phyloP scores from a whole-genome alignment of 2,888 invertebrate species.

The Noctuana brunneofusca region DNA sequence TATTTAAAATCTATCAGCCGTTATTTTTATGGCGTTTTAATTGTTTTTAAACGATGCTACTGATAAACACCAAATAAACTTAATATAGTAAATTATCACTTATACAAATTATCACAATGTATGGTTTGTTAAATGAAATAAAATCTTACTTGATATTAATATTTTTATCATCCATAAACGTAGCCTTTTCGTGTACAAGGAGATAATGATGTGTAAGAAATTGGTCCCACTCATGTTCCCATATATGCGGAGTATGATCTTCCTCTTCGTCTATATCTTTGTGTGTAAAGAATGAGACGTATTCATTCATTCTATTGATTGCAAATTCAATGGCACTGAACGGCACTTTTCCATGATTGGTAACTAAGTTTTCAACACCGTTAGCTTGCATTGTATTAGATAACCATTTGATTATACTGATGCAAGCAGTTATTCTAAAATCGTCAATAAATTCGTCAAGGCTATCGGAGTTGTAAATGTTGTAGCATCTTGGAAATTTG shows the following conservation, averaged over 20 bases:
- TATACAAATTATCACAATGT: too few species aligned
- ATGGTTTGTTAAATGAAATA: background rate
- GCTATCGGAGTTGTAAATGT: constrained; percentile 91
- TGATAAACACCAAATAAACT: too few species aligned
- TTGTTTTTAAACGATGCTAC: background rate
- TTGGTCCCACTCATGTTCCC: constrained; percentile 95
- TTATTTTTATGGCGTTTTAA: background rate
- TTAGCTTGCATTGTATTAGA: constrained; percentile 80
- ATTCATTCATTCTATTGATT: constrained; percentile 89
- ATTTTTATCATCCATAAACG: constrained; percentile 73
- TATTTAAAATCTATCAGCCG: too few species aligned
- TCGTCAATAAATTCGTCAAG: constrained; percentile 93
- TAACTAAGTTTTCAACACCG: constrained; percentile 82
- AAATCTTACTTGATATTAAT: constrained; percentile 59
- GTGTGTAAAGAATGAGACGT: constrained; percentile 88
- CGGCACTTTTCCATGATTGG: constrained; percentile 86
- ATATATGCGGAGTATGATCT: constrained; percentile 83
- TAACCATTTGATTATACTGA: constrained; percentile 91
- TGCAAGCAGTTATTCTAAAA: constrained; percentile 94
- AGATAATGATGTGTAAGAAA: constrained; percentile 88
- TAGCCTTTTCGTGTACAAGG: constrained; percentile 85
- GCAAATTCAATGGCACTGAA: constrained; percentile 91
- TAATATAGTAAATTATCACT: too few species aligned
- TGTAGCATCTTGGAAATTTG: constrained; percentile 94
- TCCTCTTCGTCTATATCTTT: constrained; percentile 90